Evolutionary conservation across 1,140 invertebrate species (phyloP).

Genomic region (Coelopa frigida): DNA sequence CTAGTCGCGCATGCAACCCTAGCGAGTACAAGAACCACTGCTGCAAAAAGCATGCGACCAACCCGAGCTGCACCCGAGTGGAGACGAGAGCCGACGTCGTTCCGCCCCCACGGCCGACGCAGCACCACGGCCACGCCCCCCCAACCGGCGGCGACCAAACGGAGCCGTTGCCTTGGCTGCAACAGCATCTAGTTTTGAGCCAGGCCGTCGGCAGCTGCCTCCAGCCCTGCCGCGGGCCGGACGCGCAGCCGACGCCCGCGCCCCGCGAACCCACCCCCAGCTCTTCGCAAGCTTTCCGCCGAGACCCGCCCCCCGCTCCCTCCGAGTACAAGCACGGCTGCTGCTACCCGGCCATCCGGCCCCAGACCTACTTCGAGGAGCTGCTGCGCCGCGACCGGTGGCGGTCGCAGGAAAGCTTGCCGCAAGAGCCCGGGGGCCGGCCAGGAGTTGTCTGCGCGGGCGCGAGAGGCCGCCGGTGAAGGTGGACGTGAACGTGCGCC

Average conservation of each 20-base stretch:
- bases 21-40: no score
- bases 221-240: not conserved
- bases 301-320: no score
- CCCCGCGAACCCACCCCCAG: no score
- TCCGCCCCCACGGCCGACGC: no score
- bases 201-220: constrained; percentile 30
- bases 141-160: no score
- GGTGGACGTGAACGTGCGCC: constrained; percentile 70
- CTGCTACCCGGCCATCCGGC: no score
- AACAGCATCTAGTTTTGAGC: constrained; percentile 43
- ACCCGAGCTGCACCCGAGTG: no score
- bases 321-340: not conserved
- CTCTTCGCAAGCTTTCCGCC: no score
- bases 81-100: no score
- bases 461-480: constrained; percentile 49
- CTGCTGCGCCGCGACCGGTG: constrained; percentile 2
- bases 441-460: not conserved
- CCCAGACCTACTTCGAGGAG: constrained; percentile 7
- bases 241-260: no score
- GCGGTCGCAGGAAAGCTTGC: constrained; percentile 2
- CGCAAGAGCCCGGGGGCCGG: not conserved
- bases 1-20: no score
- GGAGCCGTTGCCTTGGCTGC: constrained; percentile 41
- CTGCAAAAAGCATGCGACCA: not conserved
- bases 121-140: no score